These are phyloP conservation scores for Oostethus manadensis DNA, from an alignment of 2,113 vertebrate species.

Conservation along the genomic window DNA sequence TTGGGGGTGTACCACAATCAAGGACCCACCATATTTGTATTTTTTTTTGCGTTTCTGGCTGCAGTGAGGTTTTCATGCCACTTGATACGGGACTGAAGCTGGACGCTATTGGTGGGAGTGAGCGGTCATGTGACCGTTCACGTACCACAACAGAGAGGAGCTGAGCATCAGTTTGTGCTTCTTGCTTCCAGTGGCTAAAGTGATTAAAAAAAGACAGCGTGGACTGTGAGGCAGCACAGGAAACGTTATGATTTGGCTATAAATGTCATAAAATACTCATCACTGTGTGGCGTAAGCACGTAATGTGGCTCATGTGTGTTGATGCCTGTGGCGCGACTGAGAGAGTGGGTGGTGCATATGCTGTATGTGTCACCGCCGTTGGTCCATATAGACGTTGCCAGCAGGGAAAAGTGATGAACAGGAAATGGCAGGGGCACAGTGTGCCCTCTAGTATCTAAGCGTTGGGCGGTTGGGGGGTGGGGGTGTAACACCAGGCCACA, in stretches of 20 bases:
- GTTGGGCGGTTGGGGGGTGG: conserved; percentile 5
- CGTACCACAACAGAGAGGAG: conserved; percentile 40
- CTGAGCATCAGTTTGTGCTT: conserved; percentile 46
- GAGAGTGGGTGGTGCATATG: conserved; percentile 7
- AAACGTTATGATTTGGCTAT: conserved; percentile 12
- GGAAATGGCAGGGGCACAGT: conserved; percentile 57
- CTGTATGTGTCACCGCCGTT: conserved; percentile 27
- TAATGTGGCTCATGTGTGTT: conserved; percentile 16
- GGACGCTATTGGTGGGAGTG: conserved; percentile 9
- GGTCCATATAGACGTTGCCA: conserved; percentile 33
- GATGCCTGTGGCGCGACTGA: conserved; percentile 11
- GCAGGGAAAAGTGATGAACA: conserved; percentile 57
- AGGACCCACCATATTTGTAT: too few species aligned
- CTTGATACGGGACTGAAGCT: conserved; percentile 20
- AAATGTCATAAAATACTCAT: conserved; percentile 20
- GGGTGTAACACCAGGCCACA: conserved; percentile 4
- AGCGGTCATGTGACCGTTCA: conserved; percentile 38
- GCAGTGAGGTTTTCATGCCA: conserved; percentile 12
- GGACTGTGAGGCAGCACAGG: conserved; percentile 15
- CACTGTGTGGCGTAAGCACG: background rate
- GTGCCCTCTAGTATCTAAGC: conserved; percentile 36
- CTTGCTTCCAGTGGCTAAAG: conserved; percentile 43
- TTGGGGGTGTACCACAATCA: too few species aligned
- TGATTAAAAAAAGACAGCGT: conserved; percentile 43
- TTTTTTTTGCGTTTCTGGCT: conserved; percentile 15